Evolutionary conservation across 1,140 invertebrate genomes (phyloP).

Genomic region (Reticulitermes speratus): DNA sequence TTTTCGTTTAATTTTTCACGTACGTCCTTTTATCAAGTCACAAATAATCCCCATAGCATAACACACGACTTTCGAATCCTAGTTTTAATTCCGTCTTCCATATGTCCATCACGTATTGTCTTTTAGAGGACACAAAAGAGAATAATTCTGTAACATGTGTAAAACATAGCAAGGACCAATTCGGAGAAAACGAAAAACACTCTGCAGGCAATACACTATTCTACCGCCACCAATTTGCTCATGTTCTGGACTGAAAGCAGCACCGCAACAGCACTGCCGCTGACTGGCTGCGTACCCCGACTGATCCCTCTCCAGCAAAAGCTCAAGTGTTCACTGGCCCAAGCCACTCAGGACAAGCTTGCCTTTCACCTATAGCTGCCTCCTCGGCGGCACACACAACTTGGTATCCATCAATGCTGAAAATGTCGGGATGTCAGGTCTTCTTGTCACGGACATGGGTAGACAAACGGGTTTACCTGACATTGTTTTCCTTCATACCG

Average conservation of each 20-base stretch:
- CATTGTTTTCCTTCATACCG: no score
- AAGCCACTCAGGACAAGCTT: neutral
- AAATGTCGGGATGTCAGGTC: no score
- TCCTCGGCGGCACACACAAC: no score
- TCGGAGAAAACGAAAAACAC: neutral
- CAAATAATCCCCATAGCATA: neutral
- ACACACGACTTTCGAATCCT: neutral
- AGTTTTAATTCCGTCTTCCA: neutral
- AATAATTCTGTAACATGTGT: no score
- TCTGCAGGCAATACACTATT: neutral
- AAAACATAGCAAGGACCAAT: no score
- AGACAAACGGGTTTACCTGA: no score
- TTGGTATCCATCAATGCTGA: no score
- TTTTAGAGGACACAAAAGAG: neutral
- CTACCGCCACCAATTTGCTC: neutral
- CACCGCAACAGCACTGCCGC: neutral
- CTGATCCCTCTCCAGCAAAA: neutral
- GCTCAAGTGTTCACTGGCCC: neutral
- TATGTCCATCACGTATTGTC: neutral
- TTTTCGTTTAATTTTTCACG: neutral
- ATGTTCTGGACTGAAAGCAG: neutral
- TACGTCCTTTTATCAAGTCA: neutral
- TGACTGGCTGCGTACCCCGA: neutral
- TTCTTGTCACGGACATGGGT: no score
- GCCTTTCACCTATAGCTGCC: neutral